Base-by-base conservation (phyloP, 2,888 invertebrate species). In the Phoenoteleia sp. region DNA sequence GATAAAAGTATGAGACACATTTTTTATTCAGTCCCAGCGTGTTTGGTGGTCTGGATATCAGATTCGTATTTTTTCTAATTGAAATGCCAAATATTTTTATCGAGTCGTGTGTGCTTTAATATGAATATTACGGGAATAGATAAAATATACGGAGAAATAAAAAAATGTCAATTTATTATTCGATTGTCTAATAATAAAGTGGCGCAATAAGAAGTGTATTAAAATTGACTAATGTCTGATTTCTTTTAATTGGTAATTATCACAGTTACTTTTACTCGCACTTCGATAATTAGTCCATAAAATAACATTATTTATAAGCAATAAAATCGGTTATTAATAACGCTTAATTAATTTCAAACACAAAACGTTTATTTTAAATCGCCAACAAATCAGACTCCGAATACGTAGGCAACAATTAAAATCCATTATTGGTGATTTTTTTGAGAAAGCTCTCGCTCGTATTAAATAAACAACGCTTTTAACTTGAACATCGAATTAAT, bases 401-500 rank as follows among this genome's bases (percentile, higher is more conserved):
- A n/a, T n/a, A n/a, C 2, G 15, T 42, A 2, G n/a, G 15, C 15
- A 42, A 17, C n/a, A 42, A 42, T 42, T 42, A 27, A 29, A 33
- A 33, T 33, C 19, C n/a, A 27, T 54, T 21, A 49, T 49, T 49
- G 11, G 33, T 33, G 11, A 9, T 36, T 58, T 33, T 36, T 17
- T 58, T 33, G 3, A 21, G 36, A 11, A 21, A 62, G 62, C 64
- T 66, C 36, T 49, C 19, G n/a, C 45, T 13, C 25, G 19, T 25
- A 71, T 58, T 45, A 58, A 60, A 52, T 39, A 62, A 62, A 58
- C 25, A 39, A 52, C 23, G 11, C 33, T 15, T 47, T 39, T n/a
- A 36, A 60, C 17, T 39, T 15, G 25, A 27, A 64, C 42, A 69
- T 69, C 27, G 42, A 45, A 42, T 71, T 71, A 71, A 71, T 72